phyloP scores from a whole-genome alignment of 2,888 invertebrate species.

The Cabera pusaria region DNA sequence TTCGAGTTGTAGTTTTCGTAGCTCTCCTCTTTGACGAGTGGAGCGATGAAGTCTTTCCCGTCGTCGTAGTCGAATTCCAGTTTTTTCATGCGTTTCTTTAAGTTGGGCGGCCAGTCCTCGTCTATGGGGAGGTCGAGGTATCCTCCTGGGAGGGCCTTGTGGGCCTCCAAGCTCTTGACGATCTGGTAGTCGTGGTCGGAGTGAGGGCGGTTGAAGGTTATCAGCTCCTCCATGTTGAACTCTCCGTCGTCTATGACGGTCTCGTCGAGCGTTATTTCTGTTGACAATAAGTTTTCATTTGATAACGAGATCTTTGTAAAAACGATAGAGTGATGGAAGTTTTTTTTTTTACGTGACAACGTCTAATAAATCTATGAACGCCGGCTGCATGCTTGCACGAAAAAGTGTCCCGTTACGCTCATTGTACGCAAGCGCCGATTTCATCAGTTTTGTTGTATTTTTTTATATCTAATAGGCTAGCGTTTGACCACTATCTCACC shows the following conservation, averaged over 20 bases:
- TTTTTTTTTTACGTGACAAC: too few relatives aligned
- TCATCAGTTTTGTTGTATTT: too few relatives aligned
- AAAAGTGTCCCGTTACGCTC: too few relatives aligned
- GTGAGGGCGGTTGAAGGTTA: slow-evolving; percentile 79
- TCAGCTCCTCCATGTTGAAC: slow-evolving; percentile 85
- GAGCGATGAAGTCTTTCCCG: slow-evolving; percentile 65
- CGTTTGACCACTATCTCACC: too few relatives aligned
- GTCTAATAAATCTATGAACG: too few relatives aligned
- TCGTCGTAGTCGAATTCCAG: slow-evolving; percentile 69
- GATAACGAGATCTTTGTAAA: too few relatives aligned
- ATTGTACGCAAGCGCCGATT: too few relatives aligned
- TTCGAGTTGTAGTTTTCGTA: slow-evolving; percentile 59
- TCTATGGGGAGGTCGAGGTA: slow-evolving; percentile 84
- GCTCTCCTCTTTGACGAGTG: slow-evolving; percentile 69
- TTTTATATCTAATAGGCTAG: too few relatives aligned
- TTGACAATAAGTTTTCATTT: too few relatives aligned
- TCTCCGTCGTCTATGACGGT: slow-evolving; percentile 82
- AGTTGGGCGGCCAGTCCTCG: slow-evolving; percentile 83
- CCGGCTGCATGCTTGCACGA: too few relatives aligned
- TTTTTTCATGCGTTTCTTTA: slow-evolving; percentile 75
- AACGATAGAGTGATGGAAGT: too few relatives aligned
- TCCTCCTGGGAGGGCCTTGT: slow-evolving; percentile 56
- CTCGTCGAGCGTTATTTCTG: slow-evolving; percentile 73
- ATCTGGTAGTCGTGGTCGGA: slow-evolving; percentile 79
- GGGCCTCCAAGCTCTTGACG: slow-evolving; percentile 55